Evolutionary conservation across 2,113 vertebrate species (phyloP).

Genomic region (Scalopus aquaticus): DNA sequence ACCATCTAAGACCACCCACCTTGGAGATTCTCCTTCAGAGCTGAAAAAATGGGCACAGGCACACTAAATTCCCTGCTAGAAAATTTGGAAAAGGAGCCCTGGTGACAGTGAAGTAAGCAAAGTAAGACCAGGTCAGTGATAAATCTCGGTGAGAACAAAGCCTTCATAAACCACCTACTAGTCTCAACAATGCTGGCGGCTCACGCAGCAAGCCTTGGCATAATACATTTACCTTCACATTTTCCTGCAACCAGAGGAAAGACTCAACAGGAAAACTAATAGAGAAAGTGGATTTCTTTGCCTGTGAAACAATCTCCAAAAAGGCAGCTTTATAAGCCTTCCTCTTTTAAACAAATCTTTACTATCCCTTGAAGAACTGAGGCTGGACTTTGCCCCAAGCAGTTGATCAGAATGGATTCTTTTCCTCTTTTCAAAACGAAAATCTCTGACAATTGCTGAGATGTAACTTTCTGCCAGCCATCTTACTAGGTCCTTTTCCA

Average conservation of each 20-base stretch:
- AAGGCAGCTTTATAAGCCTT: background rate
- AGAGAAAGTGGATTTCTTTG: background rate
- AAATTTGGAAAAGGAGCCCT: background rate
- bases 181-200: background rate
- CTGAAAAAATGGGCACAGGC: background rate
- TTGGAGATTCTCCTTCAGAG: constrained; percentile 68
- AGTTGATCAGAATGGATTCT: background rate
- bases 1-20: constrained; percentile 57
- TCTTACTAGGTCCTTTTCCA: constrained; percentile 78
- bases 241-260: background rate
- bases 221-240: background rate
- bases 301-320: background rate
- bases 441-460: constrained; percentile 23
- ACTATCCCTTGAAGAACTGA: background rate
- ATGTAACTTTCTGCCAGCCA: constrained; percentile 74
- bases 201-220: background rate
- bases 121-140: background rate
- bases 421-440: constrained; percentile 33
- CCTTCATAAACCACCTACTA: background rate
- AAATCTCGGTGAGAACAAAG: background rate
- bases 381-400: background rate
- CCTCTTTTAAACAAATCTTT: background rate
- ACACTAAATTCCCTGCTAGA: background rate
- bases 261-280: background rate
- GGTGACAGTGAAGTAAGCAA: constrained; percentile 8